Evolutionary conservation across 2,113 vertebrate genomes (phyloP), one percentile per base, ranked within the genome.

Genomic region (Haliaeetus leucogaster): DNA sequence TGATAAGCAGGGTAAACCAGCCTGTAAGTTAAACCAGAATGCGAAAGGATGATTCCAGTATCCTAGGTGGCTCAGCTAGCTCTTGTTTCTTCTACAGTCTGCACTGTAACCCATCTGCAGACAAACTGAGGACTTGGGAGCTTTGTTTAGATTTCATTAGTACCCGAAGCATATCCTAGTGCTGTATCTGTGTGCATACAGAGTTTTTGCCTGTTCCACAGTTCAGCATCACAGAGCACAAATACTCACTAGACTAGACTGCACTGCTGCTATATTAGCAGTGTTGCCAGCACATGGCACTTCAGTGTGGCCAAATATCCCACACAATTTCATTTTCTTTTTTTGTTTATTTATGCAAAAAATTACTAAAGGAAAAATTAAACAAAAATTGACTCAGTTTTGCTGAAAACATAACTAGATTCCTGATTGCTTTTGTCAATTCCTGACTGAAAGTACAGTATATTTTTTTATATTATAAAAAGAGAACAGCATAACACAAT

Each of bases 261-360:
- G 66, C 38, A 63, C 13, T 47, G 40, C 36, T 77, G 61, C 36
- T 47, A 73, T 76, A 68, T 93, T 87, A 79, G 43, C 27, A 50
- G 45, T 34, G 47, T 65, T 92, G 50, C 34, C 40, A 66, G 38
- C 42, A 73, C 45, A 45, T 9, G 19, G 55, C 11, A 80, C 48
- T 74, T 93, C 58, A 80, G 1, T 43, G 21, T 50, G 30, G 22
- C 47, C 72, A 82, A 93, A 81, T 67, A 81, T 58, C 19, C 13
- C 27, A 85, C 38, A 81, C 32, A 38, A 77, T 87, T 83, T 89
- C 38, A 84, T 96, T 96, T 77, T 97, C 52, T 86, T 97, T 97
- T 42, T 82, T 80, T 91, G 58, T 42, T 92, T 94, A 82, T 91
- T 93, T 94, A 89, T 58, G 52, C 65, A 92, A 58, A 32, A 94